Evolutionary conservation across 64 coral and sea anemone genomes (phyloP).

Genomic region (Stichodactyla mertensii): DNA sequence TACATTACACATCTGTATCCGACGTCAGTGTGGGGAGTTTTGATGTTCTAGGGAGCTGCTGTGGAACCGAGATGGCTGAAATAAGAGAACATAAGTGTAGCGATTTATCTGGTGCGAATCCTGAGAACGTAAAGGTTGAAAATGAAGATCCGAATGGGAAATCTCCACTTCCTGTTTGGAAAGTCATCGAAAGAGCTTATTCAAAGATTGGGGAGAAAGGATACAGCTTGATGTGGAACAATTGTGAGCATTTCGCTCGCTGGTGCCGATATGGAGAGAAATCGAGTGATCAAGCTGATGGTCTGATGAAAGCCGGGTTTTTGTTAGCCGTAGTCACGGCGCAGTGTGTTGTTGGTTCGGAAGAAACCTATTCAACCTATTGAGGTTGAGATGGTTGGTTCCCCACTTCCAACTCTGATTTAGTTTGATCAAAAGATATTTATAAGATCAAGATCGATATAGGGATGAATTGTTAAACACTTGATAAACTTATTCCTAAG

Average conservation of each 20-base stretch:
- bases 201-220: not conserved
- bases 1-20: not conserved
- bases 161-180: not conserved
- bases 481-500: too few relatives aligned
- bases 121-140: constrained; percentile 15
- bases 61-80: not conserved
- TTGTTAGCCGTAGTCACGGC: too few relatives aligned
- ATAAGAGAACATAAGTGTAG: not conserved
- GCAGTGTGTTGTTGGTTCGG: too few relatives aligned
- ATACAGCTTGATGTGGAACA: not conserved
- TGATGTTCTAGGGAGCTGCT: not conserved
- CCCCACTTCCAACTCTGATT: too few relatives aligned
- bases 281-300: not conserved
- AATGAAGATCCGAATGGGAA: not conserved
- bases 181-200: not conserved
- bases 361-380: too few relatives aligned
- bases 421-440: too few relatives aligned
- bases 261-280: constrained; percentile 4
- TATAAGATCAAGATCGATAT: too few relatives aligned
- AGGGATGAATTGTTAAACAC: too few relatives aligned
- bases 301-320: not conserved
- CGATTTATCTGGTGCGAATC: too few relatives aligned
- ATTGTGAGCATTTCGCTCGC: constrained; percentile 10
- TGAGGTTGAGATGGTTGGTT: too few relatives aligned
- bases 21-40: not conserved